Base-by-base conservation (phyloP, 2,888 invertebrate species). In the Junonia oenone region DNA sequence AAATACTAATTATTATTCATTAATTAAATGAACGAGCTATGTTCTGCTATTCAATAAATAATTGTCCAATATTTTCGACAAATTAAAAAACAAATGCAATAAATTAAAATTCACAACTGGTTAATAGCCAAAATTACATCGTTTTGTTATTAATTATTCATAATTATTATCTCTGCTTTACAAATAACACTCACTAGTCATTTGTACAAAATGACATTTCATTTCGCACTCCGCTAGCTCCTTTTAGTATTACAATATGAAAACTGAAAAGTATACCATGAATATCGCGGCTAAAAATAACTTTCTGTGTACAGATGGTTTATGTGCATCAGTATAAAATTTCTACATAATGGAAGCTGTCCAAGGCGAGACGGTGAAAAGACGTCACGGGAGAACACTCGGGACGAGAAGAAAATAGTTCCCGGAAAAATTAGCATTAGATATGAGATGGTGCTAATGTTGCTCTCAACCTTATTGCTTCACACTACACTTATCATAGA, bases 271-370 rank as follows among this genome's bases (percentile, higher is more conserved):
- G 59, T 59, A 55, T 45, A 35, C 50, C 35, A 56, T 52, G 61
- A 58, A 60, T 67, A 55, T 54, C 38, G 40, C 56, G 38, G 57
- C 54, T 59, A 55, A 56, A 56, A 56, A 66, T 59, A 58, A 56
- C 56, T 63, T 22, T 62, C 65, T 54, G 58, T 64, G 59, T 61
- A 60, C 59, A 63, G 60, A 64, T 53, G 58, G 45, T 72, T 74
- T 72, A 69, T 74, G 74, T 74, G 71, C 75, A 77, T 72, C 65
- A 72, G 71, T 59, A 62, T 68, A 72, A 77, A 78, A 69, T 81
- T 76, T 74, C 68, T 78, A 81, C 83, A 69, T 81, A 82, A 85
- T 83, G 82, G 74, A 75, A 72, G 60, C 72, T 81, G 79, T 83
- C 83, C 74, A 63, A 68, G 67, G 64, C 64, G 68, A 71, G 81